These are phyloP conservation scores for Portevinia maculata DNA, from an alignment of 2,888 invertebrate genomes.

Conservation along the genomic window DNA sequence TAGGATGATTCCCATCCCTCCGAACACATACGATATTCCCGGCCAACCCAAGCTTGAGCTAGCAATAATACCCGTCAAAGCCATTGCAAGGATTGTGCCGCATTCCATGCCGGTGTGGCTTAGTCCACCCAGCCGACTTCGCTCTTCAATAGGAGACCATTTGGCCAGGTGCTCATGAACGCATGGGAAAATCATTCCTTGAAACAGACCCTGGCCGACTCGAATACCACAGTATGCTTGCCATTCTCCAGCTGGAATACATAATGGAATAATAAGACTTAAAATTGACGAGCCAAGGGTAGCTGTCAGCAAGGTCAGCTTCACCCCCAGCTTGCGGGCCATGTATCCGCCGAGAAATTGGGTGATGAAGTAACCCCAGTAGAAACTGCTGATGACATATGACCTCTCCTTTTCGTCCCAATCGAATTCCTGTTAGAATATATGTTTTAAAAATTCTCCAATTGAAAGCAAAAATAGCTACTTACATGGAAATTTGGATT, in stretches of 20 bases:
- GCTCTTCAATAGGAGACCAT: constrained; percentile 87
- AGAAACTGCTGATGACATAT: constrained; percentile 88
- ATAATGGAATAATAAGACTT: constrained; percentile 86
- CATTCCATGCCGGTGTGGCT: constrained; percentile 86
- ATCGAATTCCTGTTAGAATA: constrained; percentile 78
- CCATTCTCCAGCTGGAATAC: constrained; percentile 86
- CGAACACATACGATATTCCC: constrained; percentile 86
- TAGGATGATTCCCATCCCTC: constrained; percentile 84
- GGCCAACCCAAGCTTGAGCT: constrained; percentile 86
- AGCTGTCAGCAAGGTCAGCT: constrained; percentile 84
- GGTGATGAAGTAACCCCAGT: constrained; percentile 89
- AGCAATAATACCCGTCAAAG: constrained; percentile 86
- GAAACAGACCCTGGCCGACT: constrained; percentile 87
- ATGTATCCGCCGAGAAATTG: constrained; percentile 87
- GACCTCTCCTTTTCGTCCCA: constrained; percentile 84
- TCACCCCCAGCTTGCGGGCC: constrained; percentile 88
- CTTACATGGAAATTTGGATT: constrained; percentile 83
- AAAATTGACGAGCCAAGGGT: constrained; percentile 85
- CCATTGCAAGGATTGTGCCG: constrained; percentile 87
- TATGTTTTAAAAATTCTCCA: neutral
- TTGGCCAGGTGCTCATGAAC: constrained; percentile 87
- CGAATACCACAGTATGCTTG: constrained; percentile 85
- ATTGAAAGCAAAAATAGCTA: constrained; percentile 13
- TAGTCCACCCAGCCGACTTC: constrained; percentile 85
- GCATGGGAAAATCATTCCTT: constrained; percentile 87